Percentiles rank a stretch among this genome's conserved stretches.
Evolutionary conservation across 2,888 invertebrate species (phyloP).

Genomic region (Diplolepis rosae): DNA sequence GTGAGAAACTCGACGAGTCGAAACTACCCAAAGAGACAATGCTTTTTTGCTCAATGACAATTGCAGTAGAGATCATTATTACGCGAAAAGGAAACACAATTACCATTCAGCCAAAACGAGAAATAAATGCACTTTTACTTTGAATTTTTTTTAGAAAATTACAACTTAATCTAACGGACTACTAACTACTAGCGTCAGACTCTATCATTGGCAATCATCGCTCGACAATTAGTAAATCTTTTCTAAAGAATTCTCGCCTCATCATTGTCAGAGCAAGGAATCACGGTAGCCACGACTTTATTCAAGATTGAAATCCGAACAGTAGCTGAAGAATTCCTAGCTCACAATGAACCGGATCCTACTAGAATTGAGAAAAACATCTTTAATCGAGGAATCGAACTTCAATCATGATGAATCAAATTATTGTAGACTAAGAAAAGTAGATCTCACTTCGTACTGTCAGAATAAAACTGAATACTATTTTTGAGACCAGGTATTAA

Average conservation of each 20-base stretch:
- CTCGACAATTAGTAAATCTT: neutral
- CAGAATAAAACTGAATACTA: no score
- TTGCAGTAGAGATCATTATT: neutral
- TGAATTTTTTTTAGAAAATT: no score
- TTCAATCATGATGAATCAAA: neutral
- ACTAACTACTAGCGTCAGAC: no score
- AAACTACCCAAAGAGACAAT: constrained; percentile 33
- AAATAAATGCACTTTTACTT: no score
- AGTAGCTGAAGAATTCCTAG: constrained; percentile 52
- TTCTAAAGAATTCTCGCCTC: constrained; percentile 15
- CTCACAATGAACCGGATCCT: constrained; percentile 4
- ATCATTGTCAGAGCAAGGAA: constrained; percentile 48
- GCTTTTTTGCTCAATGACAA: constrained; percentile 1
- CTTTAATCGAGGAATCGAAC: neutral
- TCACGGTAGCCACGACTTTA: constrained; percentile 58
- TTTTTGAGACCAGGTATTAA: no score
- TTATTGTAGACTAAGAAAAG: no score
- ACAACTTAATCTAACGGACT: no score
- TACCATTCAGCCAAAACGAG: neutral
- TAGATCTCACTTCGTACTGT: no score
- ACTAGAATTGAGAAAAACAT: neutral
- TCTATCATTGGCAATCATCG: neutral
- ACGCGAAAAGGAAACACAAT: neutral
- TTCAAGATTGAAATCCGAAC: constrained; percentile 54
- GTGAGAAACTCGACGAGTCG: constrained; percentile 46